Conservation (phyloP, 2,113 vertebrate genomes). For the Larimichthys polyactis region DNA sequence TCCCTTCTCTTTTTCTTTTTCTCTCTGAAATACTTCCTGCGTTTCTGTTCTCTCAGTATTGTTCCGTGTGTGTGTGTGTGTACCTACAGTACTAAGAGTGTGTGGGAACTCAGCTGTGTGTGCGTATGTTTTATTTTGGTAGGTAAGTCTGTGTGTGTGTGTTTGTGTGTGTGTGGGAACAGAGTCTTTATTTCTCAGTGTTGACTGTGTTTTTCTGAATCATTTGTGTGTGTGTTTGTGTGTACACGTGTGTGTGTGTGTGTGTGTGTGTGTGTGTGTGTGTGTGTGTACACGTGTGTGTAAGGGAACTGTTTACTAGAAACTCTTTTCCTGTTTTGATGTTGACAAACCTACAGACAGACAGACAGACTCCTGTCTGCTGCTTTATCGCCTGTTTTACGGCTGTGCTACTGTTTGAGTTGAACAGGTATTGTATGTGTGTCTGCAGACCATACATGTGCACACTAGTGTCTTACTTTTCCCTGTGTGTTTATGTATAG, state of each 20-base stretch:
- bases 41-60: slow-evolving; percentile 77
- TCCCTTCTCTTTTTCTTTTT: slow-evolving; percentile 50
- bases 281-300: slow-evolving; percentile 30
- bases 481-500: not conserved
- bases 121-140: slow-evolving; percentile 42
- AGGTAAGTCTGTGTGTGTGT: slow-evolving; percentile 50
- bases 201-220: slow-evolving; percentile 51
- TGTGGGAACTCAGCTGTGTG: slow-evolving; percentile 66
- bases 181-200: slow-evolving; percentile 59
- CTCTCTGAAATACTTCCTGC: slow-evolving; percentile 76
- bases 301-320: slow-evolving; percentile 62
- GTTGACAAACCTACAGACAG: slow-evolving; percentile 75
- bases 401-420: slow-evolving; percentile 25
- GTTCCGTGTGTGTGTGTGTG: slow-evolving; percentile 55
- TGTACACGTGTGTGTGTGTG: slow-evolving; percentile 24
- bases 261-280: slow-evolving; percentile 20
- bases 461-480: not conserved
- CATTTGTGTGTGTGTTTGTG: slow-evolving; percentile 18
- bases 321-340: slow-evolving; percentile 77
- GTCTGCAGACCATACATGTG: not conserved
- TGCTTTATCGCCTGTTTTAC: slow-evolving; percentile 61
- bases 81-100: slow-evolving; percentile 32
- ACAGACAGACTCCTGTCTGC: slow-evolving; percentile 71
- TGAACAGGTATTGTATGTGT: slow-evolving; percentile 30
- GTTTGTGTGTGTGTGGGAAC: slow-evolving; percentile 57